These are phyloP conservation scores for Coleophora flavipennella DNA, from an alignment of 2,888 invertebrate species.

Conservation along the genomic window DNA sequence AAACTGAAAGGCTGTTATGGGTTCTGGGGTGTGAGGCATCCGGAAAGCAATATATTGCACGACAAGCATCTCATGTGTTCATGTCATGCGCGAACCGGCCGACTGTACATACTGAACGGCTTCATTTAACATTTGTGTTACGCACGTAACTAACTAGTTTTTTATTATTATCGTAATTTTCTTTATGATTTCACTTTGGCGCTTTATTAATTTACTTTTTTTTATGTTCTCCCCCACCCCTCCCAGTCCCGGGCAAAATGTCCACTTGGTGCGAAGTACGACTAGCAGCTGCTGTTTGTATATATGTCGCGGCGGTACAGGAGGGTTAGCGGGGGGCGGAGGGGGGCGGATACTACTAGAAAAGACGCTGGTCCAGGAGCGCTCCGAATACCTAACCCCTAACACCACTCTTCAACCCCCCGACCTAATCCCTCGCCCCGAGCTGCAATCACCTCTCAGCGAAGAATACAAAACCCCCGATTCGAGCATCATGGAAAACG, in stretches of 20 bases:
- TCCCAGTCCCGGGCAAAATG: slow-evolving; percentile 28
- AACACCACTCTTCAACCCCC: slow-evolving; percentile 48
- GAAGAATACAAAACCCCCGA: slow-evolving; percentile 50
- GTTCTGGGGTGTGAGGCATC: too few relatives aligned
- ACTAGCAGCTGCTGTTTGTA: slow-evolving; percentile 28
- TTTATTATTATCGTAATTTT: slow-evolving; percentile 3
- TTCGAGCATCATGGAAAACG: slow-evolving; percentile 23
- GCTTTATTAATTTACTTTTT: slow-evolving; percentile 45
- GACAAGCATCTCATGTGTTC: too few relatives aligned
- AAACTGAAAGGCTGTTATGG: not conserved
- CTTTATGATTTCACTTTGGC: slow-evolving; percentile 3
- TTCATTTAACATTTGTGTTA: slow-evolving; percentile 18
- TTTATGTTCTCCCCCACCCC: slow-evolving; percentile 29
- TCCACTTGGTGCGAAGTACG: slow-evolving; percentile 38
- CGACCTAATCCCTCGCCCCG: slow-evolving; percentile 47
- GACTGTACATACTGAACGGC: slow-evolving; percentile 22
- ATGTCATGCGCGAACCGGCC: not conserved
- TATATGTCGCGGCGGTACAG: slow-evolving; percentile 29
- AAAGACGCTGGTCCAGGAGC: slow-evolving; percentile 31
- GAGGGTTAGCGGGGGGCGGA: slow-evolving; percentile 32
- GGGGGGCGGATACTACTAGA: slow-evolving; percentile 42
- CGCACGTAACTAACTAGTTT: slow-evolving; percentile 45
- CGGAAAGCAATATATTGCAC: too few relatives aligned
- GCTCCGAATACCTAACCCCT: slow-evolving; percentile 38
- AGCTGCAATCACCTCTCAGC: slow-evolving; percentile 31